Evolutionary conservation across 2,888 invertebrate genomes (phyloP).

Genomic region (Micoletzkya japonica): DNA sequence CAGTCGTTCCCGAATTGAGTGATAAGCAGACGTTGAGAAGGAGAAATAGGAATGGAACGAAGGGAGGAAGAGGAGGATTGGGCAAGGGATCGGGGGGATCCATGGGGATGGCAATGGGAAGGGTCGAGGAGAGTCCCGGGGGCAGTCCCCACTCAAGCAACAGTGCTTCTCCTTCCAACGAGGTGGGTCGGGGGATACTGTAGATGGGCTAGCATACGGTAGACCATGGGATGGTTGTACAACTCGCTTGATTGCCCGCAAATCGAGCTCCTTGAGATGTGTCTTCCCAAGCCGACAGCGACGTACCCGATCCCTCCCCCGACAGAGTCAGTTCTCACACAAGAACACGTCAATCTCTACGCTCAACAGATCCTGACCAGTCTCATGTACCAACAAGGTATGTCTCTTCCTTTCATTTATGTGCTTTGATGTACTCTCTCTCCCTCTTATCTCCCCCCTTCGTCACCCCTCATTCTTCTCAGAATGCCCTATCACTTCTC

Average conservation of each 20-base stretch:
- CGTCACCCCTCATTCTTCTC: neutral
- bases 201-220: too few species aligned
- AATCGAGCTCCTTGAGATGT: too few species aligned
- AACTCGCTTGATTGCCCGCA: too few species aligned
- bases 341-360: slow-evolving; percentile 29
- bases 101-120: neutral
- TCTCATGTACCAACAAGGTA: slow-evolving; percentile 42
- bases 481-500: neutral
- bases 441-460: too few species aligned
- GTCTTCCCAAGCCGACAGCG: slow-evolving; percentile 41
- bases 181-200: slow-evolving; percentile 24
- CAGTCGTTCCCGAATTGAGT: slow-evolving; percentile 58
- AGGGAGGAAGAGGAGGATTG: neutral
- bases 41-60: slow-evolving; percentile 41
- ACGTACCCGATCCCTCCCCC: slow-evolving; percentile 29
- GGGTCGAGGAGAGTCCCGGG: slow-evolving; percentile 15
- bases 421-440: too few species aligned
- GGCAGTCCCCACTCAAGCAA: slow-evolving; percentile 23
- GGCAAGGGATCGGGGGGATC: neutral
- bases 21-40: slow-evolving; percentile 56
- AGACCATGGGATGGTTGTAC: too few species aligned
- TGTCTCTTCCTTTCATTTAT: too few species aligned
- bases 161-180: slow-evolving; percentile 9
- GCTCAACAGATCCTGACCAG: slow-evolving; percentile 35
- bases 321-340: too few species aligned